Base-by-base conservation (phyloP, 35 echinoderm and acorn worm species). In the Hemicentrotus pulcherrimus region DNA sequence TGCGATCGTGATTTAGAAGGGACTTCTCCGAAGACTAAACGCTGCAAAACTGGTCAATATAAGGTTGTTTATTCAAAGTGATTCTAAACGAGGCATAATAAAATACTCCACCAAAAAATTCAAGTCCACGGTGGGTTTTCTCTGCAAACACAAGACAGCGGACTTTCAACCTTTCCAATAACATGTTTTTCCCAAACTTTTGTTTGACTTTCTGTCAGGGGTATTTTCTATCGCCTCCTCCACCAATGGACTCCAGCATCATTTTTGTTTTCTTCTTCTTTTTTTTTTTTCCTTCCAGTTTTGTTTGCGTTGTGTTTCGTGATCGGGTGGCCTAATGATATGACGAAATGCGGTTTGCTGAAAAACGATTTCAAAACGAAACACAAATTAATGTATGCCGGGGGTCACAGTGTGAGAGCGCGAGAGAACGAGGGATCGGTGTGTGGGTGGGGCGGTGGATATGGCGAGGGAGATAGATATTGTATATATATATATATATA, bases 121-220 rank as follows among this genome's bases (percentile, higher is more conserved):
- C 65, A 78, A 78, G 65, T 78, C 65, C 65, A 78, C 65, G 65
- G 18, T 78, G 65, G 22, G 22, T 78, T 78, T 78, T 78, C 65
- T 78, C 65, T 15, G 65, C 65, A 78, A 78, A 78, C 65, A 78
- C 19, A 78, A 78, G 65, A 78, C 65, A n/a, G 19, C 65, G 65
- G 65, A 78, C 65, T 78, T 78, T 78, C 65, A 78, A 78, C 65
- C 65, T 78, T 78, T 78, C 6, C 15, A 78, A 78, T 5, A 78
- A 78, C 65, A 78, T 78, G 65, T 78, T 78, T 78, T 78, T 78
- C 65, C 65, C 65, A 78, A 78, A 78, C 65, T 78, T 78, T 78
- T 78, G 65, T 78, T 78, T 78, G 24, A 78, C 22, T 78, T 78
- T 78, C 65, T 78, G 65, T 78, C 65, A 78, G 24, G 22, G 19